phyloP scores from a whole-genome alignment of 2,113 vertebrate genomes.

The Mastomys natalensis region DNA sequence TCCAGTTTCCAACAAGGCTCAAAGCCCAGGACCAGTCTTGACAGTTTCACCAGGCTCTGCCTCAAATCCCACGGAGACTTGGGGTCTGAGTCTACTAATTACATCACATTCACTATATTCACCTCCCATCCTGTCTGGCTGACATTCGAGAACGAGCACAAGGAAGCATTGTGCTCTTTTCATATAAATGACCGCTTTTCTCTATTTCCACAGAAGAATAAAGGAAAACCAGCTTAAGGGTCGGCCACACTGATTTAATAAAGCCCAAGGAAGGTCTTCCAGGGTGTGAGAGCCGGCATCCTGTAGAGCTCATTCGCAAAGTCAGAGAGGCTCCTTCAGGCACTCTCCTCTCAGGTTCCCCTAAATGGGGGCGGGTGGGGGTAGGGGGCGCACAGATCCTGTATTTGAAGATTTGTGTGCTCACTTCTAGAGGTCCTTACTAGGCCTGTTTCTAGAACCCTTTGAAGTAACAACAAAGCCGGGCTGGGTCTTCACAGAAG shows the following conservation, averaged over 20 bases:
- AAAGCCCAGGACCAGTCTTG: conserved; percentile 50
- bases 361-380: neutral
- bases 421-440: neutral
- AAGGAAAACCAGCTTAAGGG: conserved; percentile 62
- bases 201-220: conserved; percentile 58
- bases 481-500: neutral
- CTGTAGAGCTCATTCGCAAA: conserved; percentile 29
- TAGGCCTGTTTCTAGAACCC: conserved; percentile 40
- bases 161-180: conserved; percentile 70
- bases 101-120: neutral
- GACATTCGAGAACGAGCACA: conserved; percentile 47
- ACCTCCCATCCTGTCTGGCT: conserved; percentile 56
- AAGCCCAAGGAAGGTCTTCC: conserved; percentile 7
- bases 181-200: conserved; percentile 60
- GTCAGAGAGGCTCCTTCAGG: neutral
- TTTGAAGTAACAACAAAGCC: conserved; percentile 64
- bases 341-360: neutral
- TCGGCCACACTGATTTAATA: conserved; percentile 36
- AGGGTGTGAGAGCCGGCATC: neutral
- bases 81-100: conserved; percentile 46
- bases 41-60: neutral
- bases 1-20: conserved; percentile 18
- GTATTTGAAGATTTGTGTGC: conserved; percentile 38
- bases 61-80: conserved; percentile 18
- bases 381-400: neutral